Base-by-base conservation (phyloP, 53 echinoderm and acorn worm genomes). In the Mesocentrotus franciscanus region DNA sequence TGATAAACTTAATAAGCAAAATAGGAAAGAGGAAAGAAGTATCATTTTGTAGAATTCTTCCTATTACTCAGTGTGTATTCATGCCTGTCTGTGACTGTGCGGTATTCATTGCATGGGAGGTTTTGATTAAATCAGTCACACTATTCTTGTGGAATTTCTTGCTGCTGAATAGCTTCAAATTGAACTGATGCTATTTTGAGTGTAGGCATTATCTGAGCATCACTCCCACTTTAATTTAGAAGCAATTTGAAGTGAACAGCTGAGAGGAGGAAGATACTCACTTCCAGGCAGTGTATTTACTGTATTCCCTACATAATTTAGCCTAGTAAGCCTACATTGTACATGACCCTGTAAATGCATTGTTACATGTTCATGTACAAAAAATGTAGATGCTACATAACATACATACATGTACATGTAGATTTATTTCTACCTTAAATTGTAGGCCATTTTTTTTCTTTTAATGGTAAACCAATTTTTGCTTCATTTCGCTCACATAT, bases 181-280 rank as follows among this genome's bases (percentile, higher is more conserved):
- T 87, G 57, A 29, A n/a, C 10, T 87, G n/a, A 58, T 27, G 56
- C 87, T 87, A 87, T 87, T 87, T 87, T 87, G 87, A 87, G 87
- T 26, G 56, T 13, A 59, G n/a, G 58, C 87, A 87, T 87, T 87
- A 87, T 87, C 87, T 87, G 87, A 87, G 87, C 87, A 87, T 87
- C 87, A 87, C 87, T 87, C 87, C 87, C 87, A 59, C 87, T 87
- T 87, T 87, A n/a, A 87, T 87, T 57, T 57, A 58, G 87, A 87
- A 57, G 87, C 56, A 87, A 58, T 58, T 26, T 87, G 87, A 56
- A 87, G 58, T 87, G 87, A 87, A 87, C 87, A 87, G 87, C 87
- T 87, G 87, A 13, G 87, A 57, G 59, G 58, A 20, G 42, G 81
- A 81, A 42, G 81, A 81, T 42, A 9, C 20, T 39, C 81, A 81